Evolutionary conservation across 2,888 invertebrate species (phyloP).

Genomic region (Hetaerina titia): DNA sequence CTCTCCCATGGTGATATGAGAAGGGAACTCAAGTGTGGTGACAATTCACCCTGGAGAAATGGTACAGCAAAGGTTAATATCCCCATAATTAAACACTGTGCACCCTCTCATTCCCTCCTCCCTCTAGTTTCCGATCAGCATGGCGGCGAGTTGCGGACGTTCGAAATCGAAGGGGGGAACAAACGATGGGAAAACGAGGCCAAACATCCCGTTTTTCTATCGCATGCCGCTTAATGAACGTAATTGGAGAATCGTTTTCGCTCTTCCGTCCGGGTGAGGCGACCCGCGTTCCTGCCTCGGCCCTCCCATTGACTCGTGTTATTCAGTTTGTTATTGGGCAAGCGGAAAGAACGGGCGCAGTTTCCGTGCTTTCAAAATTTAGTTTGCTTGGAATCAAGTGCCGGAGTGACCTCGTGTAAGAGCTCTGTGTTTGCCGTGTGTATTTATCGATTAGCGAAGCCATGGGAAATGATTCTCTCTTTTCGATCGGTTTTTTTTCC

Average conservation of each 20-base stretch:
- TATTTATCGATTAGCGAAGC: neutral
- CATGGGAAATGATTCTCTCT: neutral
- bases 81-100: neutral
- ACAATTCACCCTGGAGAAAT: neutral
- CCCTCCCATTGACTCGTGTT: neutral
- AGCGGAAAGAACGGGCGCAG: neutral
- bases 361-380: neutral
- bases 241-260: constrained; percentile 1
- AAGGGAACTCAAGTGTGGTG: neutral
- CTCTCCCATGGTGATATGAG: neutral
- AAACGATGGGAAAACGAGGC: neutral
- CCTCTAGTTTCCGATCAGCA: neutral
- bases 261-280: no score
- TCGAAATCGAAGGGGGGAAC: neutral
- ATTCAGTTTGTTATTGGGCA: neutral
- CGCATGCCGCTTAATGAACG: constrained; percentile 4
- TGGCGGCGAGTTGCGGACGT: neutral
- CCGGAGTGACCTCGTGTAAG: neutral
- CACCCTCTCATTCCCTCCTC: neutral
- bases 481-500: neutral
- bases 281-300: no score
- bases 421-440: neutral
- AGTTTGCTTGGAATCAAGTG: neutral
- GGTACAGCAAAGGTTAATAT: neutral
- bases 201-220: neutral